phyloP scores from a whole-genome alignment of 2,797 vertebrate genomes.

The Diceros bicornis region DNA sequence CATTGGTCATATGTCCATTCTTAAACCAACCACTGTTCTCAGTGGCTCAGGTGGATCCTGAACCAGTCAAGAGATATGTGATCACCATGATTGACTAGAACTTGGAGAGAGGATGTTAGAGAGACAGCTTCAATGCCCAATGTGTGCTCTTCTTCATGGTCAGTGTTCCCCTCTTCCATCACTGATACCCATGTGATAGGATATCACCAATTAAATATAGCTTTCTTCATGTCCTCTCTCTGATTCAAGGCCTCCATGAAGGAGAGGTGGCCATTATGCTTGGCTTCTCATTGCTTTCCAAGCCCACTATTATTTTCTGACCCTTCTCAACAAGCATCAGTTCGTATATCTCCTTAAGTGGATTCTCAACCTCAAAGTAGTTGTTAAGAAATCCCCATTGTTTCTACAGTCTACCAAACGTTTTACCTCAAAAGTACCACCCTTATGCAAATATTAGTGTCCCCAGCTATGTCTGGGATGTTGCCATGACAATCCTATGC shows the following conservation, averaged over 20 bases:
- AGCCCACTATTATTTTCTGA: background rate
- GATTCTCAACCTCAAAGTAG: background rate
- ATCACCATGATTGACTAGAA: background rate
- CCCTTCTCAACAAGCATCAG: background rate
- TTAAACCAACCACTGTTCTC: background rate
- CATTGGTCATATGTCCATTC: background rate
- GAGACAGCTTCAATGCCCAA: background rate
- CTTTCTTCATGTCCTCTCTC: background rate
- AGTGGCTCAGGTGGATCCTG: background rate
- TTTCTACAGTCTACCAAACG: background rate
- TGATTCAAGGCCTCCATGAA: background rate
- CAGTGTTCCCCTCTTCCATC: background rate
- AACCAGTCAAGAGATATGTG: background rate
- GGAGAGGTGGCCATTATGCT: background rate
- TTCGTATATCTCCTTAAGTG: background rate
- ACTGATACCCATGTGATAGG: background rate
- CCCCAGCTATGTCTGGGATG: background rate
- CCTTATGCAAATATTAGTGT: background rate
- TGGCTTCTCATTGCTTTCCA: background rate
- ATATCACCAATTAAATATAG: background rate
- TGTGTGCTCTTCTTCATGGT: background rate
- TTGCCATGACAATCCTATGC: background rate
- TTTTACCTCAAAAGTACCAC: background rate
- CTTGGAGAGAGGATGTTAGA: background rate
- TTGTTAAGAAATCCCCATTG: constrained; percentile 34